Base-by-base conservation (phyloP, 2,113 vertebrate species). In the Equus przewalskii region DNA sequence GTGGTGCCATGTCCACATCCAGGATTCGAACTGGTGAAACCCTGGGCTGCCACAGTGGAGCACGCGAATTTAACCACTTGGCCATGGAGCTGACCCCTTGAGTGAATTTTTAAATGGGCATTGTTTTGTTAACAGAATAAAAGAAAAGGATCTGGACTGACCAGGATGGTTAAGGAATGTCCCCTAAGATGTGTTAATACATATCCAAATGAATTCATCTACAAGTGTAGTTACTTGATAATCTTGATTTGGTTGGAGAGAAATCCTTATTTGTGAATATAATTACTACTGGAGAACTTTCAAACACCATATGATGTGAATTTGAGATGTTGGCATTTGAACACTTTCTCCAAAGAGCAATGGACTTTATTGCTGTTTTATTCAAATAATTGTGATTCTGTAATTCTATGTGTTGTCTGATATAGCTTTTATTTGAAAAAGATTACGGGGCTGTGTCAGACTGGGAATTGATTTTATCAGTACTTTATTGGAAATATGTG, bases 41-140 rank as follows among this genome's bases (percentile, higher is more conserved):
- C 36, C 36, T 41, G 36, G 36, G 36, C 36, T 41, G 36, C 36
- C 36, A 41, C 36, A 41, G 36, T 41, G 36, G 36, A 41, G 36
- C 36, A 41, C 36, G 36, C 36, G 36, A 41, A 41, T 3, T 41
- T 41, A 41, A 41, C 36, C 36, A 3, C 36, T 41, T 3, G 36
- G 36, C 36, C 36, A 41, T 41, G 36, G 36, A 41, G 36, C 36
- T 41, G 36, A 41, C 36, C 49, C 49, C 49, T 89, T 30, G 69
- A 92, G 58, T 98, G 64, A 21, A 30, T 75, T 89, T 58, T 60
- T 62, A 54, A 54, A 54, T 54, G 51, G 51, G 51, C 33, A 64
- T 88, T 96, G 18, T 89, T 92, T 96, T 73, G 62, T 79, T 86
- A 73, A 79, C 11, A 65, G 79, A 86, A 73, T 79, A 95, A 72